Conservation (phyloP, 2,888 invertebrate genomes). For the Atrina japonica region DNA sequence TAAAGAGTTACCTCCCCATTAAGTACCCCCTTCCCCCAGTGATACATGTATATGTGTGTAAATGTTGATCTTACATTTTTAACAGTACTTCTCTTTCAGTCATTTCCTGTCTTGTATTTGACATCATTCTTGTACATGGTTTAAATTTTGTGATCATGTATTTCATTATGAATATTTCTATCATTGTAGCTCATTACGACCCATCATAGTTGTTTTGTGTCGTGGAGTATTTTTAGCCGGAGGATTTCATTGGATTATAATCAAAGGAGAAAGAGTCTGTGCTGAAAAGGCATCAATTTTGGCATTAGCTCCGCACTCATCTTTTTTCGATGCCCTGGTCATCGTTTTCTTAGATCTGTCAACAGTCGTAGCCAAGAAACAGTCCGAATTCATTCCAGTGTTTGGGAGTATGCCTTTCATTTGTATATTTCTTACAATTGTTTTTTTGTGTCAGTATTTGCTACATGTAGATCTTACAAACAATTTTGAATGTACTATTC, state of each 20-base stretch:
- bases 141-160: no score
- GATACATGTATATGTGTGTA: no score
- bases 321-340: slow-evolving; percentile 93
- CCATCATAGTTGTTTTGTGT: slow-evolving; percentile 69
- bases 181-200: slow-evolving; percentile 66
- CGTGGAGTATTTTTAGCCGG: slow-evolving; percentile 86
- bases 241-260: slow-evolving; percentile 90
- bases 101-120: no score
- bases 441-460: background rate
- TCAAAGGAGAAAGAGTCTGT: slow-evolving; percentile 89
- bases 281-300: slow-evolving; percentile 91
- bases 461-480: no score
- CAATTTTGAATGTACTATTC: no score
- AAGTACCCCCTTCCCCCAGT: no score
- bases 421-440: background rate
- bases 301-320: slow-evolving; percentile 94
- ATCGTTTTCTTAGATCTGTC: slow-evolving; percentile 92
- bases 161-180: no score
- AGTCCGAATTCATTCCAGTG: slow-evolving; percentile 90
- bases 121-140: no score
- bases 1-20: no score
- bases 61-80: no score
- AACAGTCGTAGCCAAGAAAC: slow-evolving; percentile 94
- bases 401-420: slow-evolving; percentile 90
- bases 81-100: no score